phyloP scores from a whole-genome alignment of 2,797 vertebrate species.

The Argya squamiceps region DNA sequence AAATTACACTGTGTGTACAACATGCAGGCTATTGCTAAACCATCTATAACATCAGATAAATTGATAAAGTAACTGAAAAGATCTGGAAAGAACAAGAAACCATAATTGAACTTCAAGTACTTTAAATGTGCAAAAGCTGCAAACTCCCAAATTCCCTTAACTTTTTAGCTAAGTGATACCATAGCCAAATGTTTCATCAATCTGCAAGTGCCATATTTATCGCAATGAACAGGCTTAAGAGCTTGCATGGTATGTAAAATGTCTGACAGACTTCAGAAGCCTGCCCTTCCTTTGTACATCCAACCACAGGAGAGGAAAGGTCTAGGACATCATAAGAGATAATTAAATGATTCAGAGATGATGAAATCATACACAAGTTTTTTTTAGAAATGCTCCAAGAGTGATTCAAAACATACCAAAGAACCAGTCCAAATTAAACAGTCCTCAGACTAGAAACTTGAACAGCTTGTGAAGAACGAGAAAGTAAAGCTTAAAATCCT shows the following conservation, averaged over 20 bases:
- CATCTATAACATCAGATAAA: neutral
- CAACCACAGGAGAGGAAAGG: neutral
- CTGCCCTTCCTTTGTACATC: neutral
- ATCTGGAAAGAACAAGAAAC: neutral
- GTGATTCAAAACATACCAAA: neutral
- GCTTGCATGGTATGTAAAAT: neutral
- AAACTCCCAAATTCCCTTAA: neutral
- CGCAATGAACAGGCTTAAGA: neutral
- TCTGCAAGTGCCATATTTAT: neutral
- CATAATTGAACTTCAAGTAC: neutral
- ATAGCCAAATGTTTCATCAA: neutral
- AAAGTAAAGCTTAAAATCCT: neutral
- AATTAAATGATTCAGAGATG: neutral
- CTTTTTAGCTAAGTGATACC: neutral
- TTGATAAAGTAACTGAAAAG: neutral
- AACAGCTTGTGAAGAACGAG: neutral
- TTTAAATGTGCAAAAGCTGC: neutral
- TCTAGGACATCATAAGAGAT: neutral
- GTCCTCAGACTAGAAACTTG: neutral
- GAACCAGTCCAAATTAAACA: neutral
- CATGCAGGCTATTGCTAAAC: neutral
- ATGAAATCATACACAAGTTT: neutral
- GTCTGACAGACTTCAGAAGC: neutral
- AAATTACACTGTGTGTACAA: neutral
- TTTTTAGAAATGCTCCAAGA: neutral